These are phyloP conservation scores for Bubo scandiacus DNA, from an alignment of 2,113 vertebrate species.

Conservation along the genomic window DNA sequence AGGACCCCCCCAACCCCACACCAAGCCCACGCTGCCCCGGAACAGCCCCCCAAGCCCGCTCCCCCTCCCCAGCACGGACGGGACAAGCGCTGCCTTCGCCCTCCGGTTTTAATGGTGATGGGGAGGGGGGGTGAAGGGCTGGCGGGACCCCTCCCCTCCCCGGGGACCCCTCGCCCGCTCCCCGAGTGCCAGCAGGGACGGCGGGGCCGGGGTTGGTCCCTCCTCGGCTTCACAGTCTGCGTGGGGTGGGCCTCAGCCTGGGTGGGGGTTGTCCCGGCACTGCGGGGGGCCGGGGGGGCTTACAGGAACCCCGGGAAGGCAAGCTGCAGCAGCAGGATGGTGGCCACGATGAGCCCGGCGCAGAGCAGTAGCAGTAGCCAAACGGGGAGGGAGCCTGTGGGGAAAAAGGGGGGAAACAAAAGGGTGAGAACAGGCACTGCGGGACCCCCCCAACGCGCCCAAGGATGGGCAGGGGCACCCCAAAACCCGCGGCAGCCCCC, in stretches of 20 bases:
- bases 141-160: neutral
- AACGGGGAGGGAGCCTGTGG: slow-evolving; percentile 83
- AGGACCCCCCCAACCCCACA: no score
- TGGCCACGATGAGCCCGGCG: slow-evolving; percentile 77
- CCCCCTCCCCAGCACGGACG: neutral
- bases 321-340: slow-evolving; percentile 85
- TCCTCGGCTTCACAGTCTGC: neutral
- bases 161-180: neutral
- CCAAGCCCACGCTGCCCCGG: no score
- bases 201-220: neutral
- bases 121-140: neutral
- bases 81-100: neutral
- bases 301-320: slow-evolving; percentile 88
- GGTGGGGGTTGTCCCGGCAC: accelerated
- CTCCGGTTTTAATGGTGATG: slow-evolving; percentile 42
- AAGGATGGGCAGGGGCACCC: neutral
- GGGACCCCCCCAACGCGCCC: accelerated
- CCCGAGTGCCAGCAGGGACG: neutral
- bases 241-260: neutral
- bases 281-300: neutral
- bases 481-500: neutral
- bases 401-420: no score
- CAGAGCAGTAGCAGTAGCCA: slow-evolving; percentile 90
- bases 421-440: neutral
- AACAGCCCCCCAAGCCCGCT: no score